A percentile compares a stretch with the other conserved stretches of the same genome.
Evolutionary conservation across 53 echinoderm and acorn worm species (phyloP).

Genomic region (Astropecten irregularis): DNA sequence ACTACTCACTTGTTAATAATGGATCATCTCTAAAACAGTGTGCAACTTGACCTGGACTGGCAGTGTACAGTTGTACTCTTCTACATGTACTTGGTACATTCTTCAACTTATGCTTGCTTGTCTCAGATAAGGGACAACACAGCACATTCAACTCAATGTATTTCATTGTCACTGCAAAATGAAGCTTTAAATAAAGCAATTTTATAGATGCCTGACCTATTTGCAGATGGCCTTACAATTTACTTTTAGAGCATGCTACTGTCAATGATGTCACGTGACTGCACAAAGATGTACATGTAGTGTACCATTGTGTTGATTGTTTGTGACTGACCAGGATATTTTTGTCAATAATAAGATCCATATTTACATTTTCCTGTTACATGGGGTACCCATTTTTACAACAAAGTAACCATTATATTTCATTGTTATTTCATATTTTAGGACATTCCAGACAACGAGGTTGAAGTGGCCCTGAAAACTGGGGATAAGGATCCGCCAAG

Average conservation of each 20-base stretch:
- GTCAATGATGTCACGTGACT: no score
- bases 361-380: background rate
- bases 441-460: background rate
- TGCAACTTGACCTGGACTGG: background rate
- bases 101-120: background rate
- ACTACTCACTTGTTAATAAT: background rate
- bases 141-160: background rate
- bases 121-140: background rate
- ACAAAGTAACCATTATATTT: background rate
- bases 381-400: no score
- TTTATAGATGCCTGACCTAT: background rate
- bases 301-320: background rate
- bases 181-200: background rate
- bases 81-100: background rate
- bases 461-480: slow-evolving; percentile 12
- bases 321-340: background rate
- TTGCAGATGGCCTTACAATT: no score
- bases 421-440: background rate
- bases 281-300: background rate
- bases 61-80: background rate
- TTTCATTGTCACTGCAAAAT: background rate
- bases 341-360: background rate
- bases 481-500: slow-evolving; percentile 31
- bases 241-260: no score
- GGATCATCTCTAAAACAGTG: background rate